These are phyloP conservation scores for Oryzias melastigma DNA, from an alignment of 2,113 vertebrate genomes.

Conservation along the genomic window DNA sequence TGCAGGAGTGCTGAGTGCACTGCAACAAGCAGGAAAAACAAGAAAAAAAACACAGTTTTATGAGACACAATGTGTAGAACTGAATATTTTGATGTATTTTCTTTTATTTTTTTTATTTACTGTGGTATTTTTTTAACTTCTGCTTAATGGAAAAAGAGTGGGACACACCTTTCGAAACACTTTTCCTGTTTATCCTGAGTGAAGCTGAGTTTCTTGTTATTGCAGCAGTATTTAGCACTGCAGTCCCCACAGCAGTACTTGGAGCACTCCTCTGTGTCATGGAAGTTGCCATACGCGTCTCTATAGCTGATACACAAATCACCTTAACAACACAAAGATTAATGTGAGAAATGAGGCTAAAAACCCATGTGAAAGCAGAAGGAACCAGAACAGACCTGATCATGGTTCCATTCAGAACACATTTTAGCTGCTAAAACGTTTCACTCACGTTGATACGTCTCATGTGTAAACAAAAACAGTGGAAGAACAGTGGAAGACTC, in stretches of 20 bases:
- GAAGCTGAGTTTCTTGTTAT: not conserved
- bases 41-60: not conserved
- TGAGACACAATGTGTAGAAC: not conserved
- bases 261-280: not conserved
- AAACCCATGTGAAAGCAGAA: not conserved
- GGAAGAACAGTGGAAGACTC: conserved; percentile 18
- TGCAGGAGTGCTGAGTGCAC: fast-evolving
- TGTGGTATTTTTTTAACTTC: too few relatives aligned
- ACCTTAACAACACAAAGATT: conserved; percentile 19
- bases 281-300: fast-evolving
- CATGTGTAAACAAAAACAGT: not conserved
- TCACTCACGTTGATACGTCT: not conserved
- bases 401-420: not conserved
- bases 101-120: not conserved
- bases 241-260: conserved; percentile 42
- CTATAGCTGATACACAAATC: not conserved
- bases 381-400: not conserved
- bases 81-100: not conserved
- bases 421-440: not conserved
- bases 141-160: fast-evolving
- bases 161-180: conserved; percentile 13
- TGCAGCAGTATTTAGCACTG: conserved; percentile 35
- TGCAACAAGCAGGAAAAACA: not conserved
- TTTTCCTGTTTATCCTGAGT: not conserved
- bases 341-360: not conserved